phyloP scores from a whole-genome alignment of 2,113 vertebrate genomes.

The Ardeotis arabs region DNA sequence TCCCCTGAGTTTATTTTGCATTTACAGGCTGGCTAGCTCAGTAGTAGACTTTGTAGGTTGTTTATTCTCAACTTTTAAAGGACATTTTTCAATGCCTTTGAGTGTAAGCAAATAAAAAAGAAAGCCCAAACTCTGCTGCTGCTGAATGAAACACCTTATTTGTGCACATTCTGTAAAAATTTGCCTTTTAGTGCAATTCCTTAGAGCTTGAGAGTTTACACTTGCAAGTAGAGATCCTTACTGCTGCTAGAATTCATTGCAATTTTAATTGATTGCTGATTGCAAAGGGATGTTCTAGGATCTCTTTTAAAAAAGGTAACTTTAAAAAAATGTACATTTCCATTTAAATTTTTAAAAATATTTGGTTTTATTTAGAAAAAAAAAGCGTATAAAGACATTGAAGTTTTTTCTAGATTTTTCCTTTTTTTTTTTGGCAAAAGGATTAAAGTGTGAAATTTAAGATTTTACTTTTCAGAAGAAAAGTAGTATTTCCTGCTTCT shows the following conservation, averaged over 20 bases:
- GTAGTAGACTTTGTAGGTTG: neutral
- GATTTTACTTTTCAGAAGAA: neutral
- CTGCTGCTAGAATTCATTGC: neutral
- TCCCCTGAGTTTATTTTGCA: neutral
- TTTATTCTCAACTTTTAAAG: neutral
- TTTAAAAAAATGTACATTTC: neutral
- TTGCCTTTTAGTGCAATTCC: neutral
- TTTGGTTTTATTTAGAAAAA: neutral
- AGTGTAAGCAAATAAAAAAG: neutral
- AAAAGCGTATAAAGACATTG: neutral
- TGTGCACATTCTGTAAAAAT: neutral
- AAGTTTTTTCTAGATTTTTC: neutral
- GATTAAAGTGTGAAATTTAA: neutral
- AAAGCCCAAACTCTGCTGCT: neutral
- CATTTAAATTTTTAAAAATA: neutral
- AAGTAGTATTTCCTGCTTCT: neutral
- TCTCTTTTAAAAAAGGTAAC: neutral
- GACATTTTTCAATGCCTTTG: neutral
- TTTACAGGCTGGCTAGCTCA: neutral
- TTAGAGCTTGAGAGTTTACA: neutral
- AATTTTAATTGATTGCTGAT: neutral
- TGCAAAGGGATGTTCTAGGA: neutral
- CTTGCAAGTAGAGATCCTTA: neutral
- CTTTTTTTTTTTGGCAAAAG: fast-evolving
- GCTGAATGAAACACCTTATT: neutral